Percentiles rank a stretch among this genome's conserved stretches.
These are phyloP conservation scores for Arrhamphus sclerolepis DNA, from an alignment of 2,797 vertebrate species.

Conservation along the genomic window DNA sequence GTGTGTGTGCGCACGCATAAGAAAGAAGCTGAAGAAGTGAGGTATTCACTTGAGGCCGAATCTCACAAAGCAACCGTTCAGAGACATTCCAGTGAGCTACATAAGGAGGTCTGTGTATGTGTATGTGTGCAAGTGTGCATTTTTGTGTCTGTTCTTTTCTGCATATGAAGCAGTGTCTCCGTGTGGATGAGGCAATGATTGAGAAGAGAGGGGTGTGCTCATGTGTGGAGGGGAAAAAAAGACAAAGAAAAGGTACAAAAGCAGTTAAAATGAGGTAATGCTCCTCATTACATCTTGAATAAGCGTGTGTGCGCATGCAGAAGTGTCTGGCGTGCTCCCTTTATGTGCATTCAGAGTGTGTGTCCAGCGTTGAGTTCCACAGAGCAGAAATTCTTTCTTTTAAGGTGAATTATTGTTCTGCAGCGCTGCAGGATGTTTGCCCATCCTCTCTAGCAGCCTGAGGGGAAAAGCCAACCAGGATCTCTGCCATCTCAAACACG, in stretches of 20 bases:
- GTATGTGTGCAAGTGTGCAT: conserved; percentile 43
- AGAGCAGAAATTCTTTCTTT: conserved; percentile 2
- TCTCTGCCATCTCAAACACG: neutral
- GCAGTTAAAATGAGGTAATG: conserved; percentile 69
- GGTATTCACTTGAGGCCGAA: conserved; percentile 70
- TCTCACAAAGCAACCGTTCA: conserved; percentile 73
- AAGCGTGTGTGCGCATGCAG: conserved; percentile 11
- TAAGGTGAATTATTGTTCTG: conserved; percentile 30
- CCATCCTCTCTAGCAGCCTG: conserved; percentile 9
- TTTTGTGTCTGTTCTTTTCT: conserved; percentile 24
- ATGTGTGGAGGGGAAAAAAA: conserved; percentile 41
- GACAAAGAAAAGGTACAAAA: conserved; percentile 50
- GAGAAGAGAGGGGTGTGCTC: too few species aligned
- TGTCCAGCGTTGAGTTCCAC: conserved; percentile 23
- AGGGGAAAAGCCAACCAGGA: conserved; percentile 5
- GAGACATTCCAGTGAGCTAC: conserved; percentile 66
- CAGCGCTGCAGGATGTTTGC: conserved; percentile 34
- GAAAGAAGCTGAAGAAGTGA: conserved; percentile 72
- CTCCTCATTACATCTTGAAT: conserved; percentile 48
- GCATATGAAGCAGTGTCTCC: conserved; percentile 54
- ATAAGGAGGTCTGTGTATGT: conserved; percentile 70
- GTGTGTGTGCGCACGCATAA: conserved; percentile 23
- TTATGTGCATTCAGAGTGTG: conserved; percentile 28
- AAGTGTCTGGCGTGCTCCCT: conserved; percentile 15
- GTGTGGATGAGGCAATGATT: conserved; percentile 50